Evolutionary conservation across 2,113 vertebrate species (phyloP), one percentile per base, ranked within the genome.

Genomic region (Dinomys branickii): DNA sequence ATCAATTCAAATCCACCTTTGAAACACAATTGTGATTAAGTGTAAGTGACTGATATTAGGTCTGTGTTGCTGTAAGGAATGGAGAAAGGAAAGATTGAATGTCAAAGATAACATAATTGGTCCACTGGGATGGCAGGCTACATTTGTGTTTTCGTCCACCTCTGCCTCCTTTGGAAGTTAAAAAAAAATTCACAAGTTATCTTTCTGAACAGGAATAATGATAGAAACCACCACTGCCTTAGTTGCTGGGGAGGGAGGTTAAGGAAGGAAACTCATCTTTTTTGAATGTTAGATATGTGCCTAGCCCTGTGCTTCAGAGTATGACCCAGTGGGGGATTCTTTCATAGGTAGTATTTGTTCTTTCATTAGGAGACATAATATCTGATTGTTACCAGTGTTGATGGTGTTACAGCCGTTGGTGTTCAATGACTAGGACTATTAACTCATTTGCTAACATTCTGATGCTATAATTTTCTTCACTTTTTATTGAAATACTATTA

Each of bases 401-500:
- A 5, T 88, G 67, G 58, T 86, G 26, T 54, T 87, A 33, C 41
- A 61, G 26, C 24, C 54, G 1, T 94, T 77, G 28, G 19, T 41
- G 26, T 24, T 78, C 28, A 87, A 5, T 87, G 69, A 56, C n/a
- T 88, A 28, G n/a, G 26, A 69, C 0, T 4, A 58, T 91, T 95
- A 61, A 71, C 78, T 86, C 61, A 41, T 77, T 61, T 91, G 33
- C 44, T 75, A 44, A 75, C 28, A 28, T 90, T 75, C 24, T 87
- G 41, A 83, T 69, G 86, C 17, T 54, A 1, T 90, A 19, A 75
- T n/a, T 90, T 86, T 88, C 7, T 90, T 91, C 5, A 47, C 22
- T 93, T 87, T n/a, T n/a, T n/a, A 75, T 50, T 92, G 47, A 96
- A 88, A 69, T 75, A 61, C 1, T 61, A 24, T n/a, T n/a, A n/a